These are phyloP conservation scores for Laothoe populi DNA, from an alignment of 2,888 invertebrate species.

Conservation along the genomic window DNA sequence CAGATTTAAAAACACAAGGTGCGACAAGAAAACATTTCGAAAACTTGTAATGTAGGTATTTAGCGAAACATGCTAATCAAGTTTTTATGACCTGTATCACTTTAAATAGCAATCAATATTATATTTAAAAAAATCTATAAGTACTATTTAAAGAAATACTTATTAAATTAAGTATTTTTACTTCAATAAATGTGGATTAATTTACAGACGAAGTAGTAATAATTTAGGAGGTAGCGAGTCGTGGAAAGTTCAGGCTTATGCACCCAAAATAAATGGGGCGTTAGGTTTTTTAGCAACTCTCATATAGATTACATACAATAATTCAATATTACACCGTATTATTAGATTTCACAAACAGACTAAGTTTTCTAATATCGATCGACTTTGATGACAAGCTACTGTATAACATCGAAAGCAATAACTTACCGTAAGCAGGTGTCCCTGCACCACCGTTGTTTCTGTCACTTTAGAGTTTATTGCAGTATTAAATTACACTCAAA, in stretches of 20 bases:
- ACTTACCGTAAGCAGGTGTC: slow-evolving; percentile 35
- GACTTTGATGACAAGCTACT: slow-evolving; percentile 52
- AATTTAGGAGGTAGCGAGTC: not conserved
- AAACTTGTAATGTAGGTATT: not conserved
- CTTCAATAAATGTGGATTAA: not conserved
- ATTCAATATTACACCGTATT: not conserved
- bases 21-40: not conserved
- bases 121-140: not conserved
- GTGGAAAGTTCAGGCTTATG: slow-evolving; percentile 47
- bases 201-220: not conserved
- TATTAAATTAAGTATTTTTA: not conserved
- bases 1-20: not conserved
- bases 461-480: slow-evolving; percentile 25
- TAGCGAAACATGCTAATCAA: not conserved
- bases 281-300: slow-evolving; percentile 26
- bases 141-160: not conserved
- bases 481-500: slow-evolving; percentile 39
- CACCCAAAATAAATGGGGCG: slow-evolving; percentile 48
- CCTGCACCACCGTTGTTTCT: slow-evolving; percentile 37
- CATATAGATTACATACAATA: not conserved
- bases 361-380: slow-evolving; percentile 75
- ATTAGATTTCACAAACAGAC: slow-evolving; percentile 43
- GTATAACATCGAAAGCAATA: slow-evolving; percentile 25
- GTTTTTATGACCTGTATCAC: not conserved
- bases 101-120: not conserved